Conservation (phyloP, 2,797 vertebrate species). For the Rhabdophis nuchalis region DNA sequence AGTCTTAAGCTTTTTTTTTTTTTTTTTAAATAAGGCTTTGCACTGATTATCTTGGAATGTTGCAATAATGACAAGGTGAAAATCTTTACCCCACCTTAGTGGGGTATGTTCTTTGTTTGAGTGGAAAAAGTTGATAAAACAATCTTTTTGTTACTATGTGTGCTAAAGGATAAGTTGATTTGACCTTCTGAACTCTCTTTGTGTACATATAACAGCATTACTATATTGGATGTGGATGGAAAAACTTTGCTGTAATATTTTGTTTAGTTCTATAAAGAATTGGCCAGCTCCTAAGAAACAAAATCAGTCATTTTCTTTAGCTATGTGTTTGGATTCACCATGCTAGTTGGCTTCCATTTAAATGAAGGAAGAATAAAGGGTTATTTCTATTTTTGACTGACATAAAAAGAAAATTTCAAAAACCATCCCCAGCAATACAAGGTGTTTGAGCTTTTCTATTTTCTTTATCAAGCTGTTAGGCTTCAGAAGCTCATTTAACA, state of each 20-base stretch:
- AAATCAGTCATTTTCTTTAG: not conserved
- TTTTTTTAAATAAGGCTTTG: not conserved
- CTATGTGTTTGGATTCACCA: not conserved
- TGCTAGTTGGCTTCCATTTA: not conserved
- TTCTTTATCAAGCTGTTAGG: not conserved
- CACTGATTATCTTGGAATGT: not conserved
- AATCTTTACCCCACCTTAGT: not conserved
- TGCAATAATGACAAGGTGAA: not conserved
- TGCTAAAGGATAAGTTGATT: not conserved
- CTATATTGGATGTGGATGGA: not conserved
- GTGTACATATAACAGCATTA: not conserved
- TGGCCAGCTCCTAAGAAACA: not conserved
- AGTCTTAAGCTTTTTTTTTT: not conserved
- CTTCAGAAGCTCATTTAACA: not conserved
- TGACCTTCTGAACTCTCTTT: not conserved
- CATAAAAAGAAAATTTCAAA: not conserved
- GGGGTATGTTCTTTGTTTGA: not conserved
- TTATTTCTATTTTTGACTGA: not conserved
- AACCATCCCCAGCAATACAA: accelerated
- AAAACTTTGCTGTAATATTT: constrained; percentile 1
- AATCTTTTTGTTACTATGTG: not conserved
- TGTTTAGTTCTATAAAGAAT: not conserved
- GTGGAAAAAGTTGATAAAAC: not conserved
- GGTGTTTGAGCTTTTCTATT: not conserved
- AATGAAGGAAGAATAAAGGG: not conserved